Conservation (phyloP, 92 coral and sea anemone genomes). For the Blastomussa wellsi region DNA sequence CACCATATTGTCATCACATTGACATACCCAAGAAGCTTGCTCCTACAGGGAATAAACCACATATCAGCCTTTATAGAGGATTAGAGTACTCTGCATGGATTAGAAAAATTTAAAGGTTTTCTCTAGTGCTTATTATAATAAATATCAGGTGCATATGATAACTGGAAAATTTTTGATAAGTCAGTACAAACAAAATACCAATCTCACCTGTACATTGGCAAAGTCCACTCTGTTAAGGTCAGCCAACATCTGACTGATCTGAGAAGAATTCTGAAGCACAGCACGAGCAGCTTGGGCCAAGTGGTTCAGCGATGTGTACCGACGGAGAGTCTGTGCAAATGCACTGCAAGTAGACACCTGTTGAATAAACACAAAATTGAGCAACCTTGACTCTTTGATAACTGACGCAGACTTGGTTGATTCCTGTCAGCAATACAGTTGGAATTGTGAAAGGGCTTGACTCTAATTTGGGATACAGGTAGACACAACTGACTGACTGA, state of each 20-base stretch:
- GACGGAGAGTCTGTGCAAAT: conserved; percentile 98
- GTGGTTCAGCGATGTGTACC: conserved; percentile 98
- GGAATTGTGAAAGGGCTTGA: not conserved
- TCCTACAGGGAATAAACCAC: conserved; percentile 57
- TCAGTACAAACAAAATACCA: not conserved
- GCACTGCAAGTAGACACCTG: conserved; percentile 96
- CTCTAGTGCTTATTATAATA: no score
- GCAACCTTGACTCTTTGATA: not conserved
- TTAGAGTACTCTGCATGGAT: no score
- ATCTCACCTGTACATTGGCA: conserved; percentile 94
- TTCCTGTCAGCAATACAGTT: no score
- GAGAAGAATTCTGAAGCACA: conserved; percentile 95
- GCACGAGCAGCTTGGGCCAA: conserved; percentile 99
- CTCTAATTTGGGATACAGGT: not conserved
- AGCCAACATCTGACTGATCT: conserved; percentile 96
- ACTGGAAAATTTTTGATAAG: no score
- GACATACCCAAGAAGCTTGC: conserved; percentile 99
- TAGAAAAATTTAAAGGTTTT: no score
- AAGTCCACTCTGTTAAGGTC: conserved; percentile 98
- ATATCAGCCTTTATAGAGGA: not conserved
- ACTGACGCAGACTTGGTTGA: no score
- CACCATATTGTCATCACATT: conserved; percentile 94
- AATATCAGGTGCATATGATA: no score
- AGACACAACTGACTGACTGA: not conserved
- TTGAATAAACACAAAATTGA: not conserved